Evolutionary conservation across 1,140 invertebrate genomes (phyloP).

Genomic region (Lerema accius): DNA sequence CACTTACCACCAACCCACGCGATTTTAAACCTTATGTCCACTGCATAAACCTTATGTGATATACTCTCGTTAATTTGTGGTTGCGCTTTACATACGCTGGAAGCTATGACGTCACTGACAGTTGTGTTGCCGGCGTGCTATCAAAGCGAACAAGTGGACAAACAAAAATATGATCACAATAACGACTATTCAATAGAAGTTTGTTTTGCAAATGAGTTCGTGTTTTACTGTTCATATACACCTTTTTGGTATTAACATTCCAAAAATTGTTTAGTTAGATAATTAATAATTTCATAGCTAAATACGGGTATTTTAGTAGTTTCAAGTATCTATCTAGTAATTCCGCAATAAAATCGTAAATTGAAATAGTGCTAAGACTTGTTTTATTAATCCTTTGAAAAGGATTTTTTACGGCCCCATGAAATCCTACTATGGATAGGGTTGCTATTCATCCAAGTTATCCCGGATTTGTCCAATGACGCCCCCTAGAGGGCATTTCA

Average conservation of each 20-base stretch:
- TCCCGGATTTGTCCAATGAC: too few relatives aligned
- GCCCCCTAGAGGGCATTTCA: too few relatives aligned
- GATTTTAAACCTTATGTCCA: slow-evolving; percentile 11
- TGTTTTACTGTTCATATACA: neutral
- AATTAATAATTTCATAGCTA: too few relatives aligned
- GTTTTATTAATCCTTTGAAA: too few relatives aligned
- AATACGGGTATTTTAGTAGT: too few relatives aligned
- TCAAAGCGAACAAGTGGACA: slow-evolving; percentile 29
- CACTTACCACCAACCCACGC: slow-evolving; percentile 4
- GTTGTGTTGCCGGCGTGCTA: slow-evolving; percentile 21
- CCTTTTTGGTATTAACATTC: neutral
- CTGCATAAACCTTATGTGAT: neutral
- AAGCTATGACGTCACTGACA: slow-evolving; percentile 24
- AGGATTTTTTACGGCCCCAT: slow-evolving; percentile 18
- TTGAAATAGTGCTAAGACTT: too few relatives aligned
- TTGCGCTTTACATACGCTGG: slow-evolving; percentile 21
- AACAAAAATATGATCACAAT: slow-evolving; percentile 27
- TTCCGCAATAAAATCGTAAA: too few relatives aligned
- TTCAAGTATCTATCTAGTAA: too few relatives aligned
- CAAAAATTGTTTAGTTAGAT: too few relatives aligned
- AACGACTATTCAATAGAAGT: slow-evolving; percentile 9
- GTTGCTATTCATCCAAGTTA: too few relatives aligned
- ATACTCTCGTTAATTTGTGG: slow-evolving; percentile 8
- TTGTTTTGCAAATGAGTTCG: slow-evolving; percentile 17
- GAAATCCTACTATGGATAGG: slow-evolving; percentile 22